Evolutionary conservation across 2,797 vertebrate species (phyloP), one percentile per base, ranked within the genome.

Genomic region (Hemibagrus guttatus): DNA sequence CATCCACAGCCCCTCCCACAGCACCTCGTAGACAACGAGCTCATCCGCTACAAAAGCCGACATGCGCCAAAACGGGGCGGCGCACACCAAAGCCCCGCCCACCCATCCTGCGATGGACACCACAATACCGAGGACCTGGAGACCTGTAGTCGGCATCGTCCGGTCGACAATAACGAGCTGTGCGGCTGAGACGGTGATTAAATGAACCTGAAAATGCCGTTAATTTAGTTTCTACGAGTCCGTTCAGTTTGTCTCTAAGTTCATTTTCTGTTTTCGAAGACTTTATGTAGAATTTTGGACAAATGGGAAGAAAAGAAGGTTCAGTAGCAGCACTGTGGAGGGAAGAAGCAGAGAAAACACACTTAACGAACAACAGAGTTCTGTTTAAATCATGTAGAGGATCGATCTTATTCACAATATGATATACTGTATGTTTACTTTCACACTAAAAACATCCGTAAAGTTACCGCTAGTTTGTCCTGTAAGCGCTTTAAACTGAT

Each of bases 1-100:
- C 98, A 99, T 99, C 98, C 98, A 99, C 28, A 99, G 95, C 59
- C 98, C 98, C 91, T 99, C 97, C 92, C 96, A 98, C 89, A 96
- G 91, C 87, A 97, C 95, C 93, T 98, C 97, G 8, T 97, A 97
- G 0, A 97, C 94, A 91, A 95, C 94, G 66, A 95, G 90, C 92
- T 95, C 94, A 1, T 93, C 93, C 0, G 93, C 95, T 0, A 94
- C 95, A 0, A 95, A 95, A 42, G 94, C 94, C 0, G 95, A 96
- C 49, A 95, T 91, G 0, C 94, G 94, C 95, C 95, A 96, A 86
- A 94, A 91, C 14, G 95, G 95, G 56, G 92, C 92, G 0, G 94
- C 94, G 0, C 94, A 94, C 76, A 95, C 95, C 91, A 95, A 64
- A 1, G 90, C 92, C 28, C 93, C 95, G 0, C 94, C 95, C 26